Evolutionary conservation across 2,888 invertebrate species (phyloP).

Genomic region (Syritta pipiens): DNA sequence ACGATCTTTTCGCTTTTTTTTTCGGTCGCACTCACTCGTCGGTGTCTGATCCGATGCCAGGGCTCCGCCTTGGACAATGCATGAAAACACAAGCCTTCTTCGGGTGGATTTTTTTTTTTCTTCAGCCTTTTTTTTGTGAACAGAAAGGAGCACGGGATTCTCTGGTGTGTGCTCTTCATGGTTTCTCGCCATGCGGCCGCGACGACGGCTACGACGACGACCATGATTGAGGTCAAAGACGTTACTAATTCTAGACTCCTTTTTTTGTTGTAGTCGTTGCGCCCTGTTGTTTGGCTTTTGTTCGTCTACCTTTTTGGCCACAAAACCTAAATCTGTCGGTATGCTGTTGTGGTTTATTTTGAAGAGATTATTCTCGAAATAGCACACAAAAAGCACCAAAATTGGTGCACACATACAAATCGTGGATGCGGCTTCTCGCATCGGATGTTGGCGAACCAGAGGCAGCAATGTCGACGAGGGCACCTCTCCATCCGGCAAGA

Average conservation of each 20-base stretch:
- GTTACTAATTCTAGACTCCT: conserved; percentile 61
- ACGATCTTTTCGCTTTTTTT: conserved; percentile 10
- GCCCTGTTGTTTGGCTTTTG: conserved; percentile 29
- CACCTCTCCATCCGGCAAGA: conserved; percentile 26
- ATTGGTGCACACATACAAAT: conserved; percentile 43
- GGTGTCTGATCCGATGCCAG: neutral
- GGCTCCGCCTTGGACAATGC: conserved; percentile 37
- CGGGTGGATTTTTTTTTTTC: conserved; percentile 8
- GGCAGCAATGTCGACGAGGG: conserved; percentile 22
- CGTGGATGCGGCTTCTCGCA: conserved; percentile 12
- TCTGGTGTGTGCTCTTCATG: conserved; percentile 16
- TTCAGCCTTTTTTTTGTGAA: conserved; percentile 1
- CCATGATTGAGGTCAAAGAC: conserved; percentile 69
- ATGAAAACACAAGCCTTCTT: conserved; percentile 50
- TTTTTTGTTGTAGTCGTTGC: conserved; percentile 23
- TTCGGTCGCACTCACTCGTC: conserved; percentile 9
- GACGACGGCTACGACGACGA: conserved; percentile 26
- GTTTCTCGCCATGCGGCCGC: conserved; percentile 8
- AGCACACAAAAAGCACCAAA: conserved; percentile 38
- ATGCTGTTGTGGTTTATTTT: conserved; percentile 30
- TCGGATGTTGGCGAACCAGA: conserved; percentile 1
- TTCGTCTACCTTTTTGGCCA: conserved; percentile 44
- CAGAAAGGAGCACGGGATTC: neutral
- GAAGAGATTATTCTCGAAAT: conserved; percentile 45
- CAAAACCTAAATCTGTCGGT: conserved; percentile 40